Percentiles rank a stretch among this genome's conserved stretches.
phyloP scores from a whole-genome alignment of 2,888 invertebrate species.

The Caenorhabditis plicata region DNA sequence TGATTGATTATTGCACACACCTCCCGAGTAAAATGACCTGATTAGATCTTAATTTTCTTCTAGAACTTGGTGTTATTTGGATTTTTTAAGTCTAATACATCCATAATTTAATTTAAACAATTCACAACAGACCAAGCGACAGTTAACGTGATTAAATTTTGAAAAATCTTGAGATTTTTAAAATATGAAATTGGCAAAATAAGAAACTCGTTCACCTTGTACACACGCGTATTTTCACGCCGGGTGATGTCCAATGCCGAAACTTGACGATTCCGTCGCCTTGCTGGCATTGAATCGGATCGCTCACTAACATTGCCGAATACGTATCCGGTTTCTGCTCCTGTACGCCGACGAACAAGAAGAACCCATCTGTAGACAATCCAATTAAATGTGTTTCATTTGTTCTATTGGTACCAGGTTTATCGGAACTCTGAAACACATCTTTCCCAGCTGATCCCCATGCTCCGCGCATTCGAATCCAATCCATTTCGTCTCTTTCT shows the following conservation, averaged over 20 bases:
- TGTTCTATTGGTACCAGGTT: constrained; percentile 21
- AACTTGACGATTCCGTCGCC: constrained; percentile 53
- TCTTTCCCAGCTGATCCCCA: constrained; percentile 45
- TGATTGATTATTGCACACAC: too few relatives aligned
- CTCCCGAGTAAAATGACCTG: too few relatives aligned
- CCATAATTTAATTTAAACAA: too few relatives aligned
- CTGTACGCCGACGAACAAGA: constrained; percentile 48
- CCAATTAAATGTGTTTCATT: neutral
- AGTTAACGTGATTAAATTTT: too few relatives aligned
- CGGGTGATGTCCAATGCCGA: constrained; percentile 55
- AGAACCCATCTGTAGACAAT: constrained; percentile 51
- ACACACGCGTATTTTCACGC: constrained; percentile 53
- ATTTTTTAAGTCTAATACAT: too few relatives aligned
- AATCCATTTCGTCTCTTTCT: constrained; percentile 49
- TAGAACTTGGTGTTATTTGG: too few relatives aligned
- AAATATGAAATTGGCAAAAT: neutral
- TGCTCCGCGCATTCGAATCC: constrained; percentile 49
- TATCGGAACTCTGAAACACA: constrained; percentile 48
- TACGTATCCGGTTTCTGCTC: constrained; percentile 34
- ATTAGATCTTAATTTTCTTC: too few relatives aligned
- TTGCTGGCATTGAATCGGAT: constrained; percentile 58
- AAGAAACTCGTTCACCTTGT: constrained; percentile 22
- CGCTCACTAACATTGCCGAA: constrained; percentile 52
- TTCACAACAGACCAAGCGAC: too few relatives aligned
- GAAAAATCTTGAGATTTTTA: too few relatives aligned